Evolutionary conservation across 1,140 invertebrate species (phyloP), one percentile per base, ranked within the genome.

Genomic region (Drosophila teissieri): DNA sequence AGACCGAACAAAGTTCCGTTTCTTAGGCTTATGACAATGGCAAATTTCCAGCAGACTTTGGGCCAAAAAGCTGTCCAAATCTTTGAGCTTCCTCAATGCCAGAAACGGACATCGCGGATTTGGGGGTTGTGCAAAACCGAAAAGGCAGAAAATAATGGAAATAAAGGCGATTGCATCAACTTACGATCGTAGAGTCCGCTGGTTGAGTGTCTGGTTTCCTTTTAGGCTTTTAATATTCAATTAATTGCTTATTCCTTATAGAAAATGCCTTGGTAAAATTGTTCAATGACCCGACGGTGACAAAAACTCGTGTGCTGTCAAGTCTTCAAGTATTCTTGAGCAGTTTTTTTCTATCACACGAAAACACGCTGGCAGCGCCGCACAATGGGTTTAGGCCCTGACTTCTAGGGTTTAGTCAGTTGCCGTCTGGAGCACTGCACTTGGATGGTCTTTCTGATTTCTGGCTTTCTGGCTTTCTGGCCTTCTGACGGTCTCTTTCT

Each of bases 71-170:
- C 61, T 76, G 61, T 44, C 65, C 52, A 67, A 76, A 68, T 60
- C 48, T 44, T 48, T 39, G 42, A 68, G 79, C 79, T 79, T 86
- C 82, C 82, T 78, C 69, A 86, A 85, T 70, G 57, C 83, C 70
- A 75, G 82, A 79, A 78, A 61, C 61, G 51, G 55, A 63, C 67
- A 45, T 46, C 14, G 52, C 51, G 58, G 54, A 56, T 75, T 60
- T 62, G 46, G 62, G 34, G 51, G 45, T 60, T 45, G 52, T 60
- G 58, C 8, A 58, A 68, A 65, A 60, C 60, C 57, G 24, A 46
- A 60, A 51, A 51, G 36, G 22, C 40, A 27, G 17, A 45, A 70
- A 70, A 57, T 69, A 56, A 70, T 15, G 14, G 65, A 61, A 67
- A 54, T 49, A 63, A 57, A 15, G 56, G 34, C 57, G 36, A 51